These are phyloP conservation scores for Trogon surrucura DNA, from an alignment of 2,113 vertebrate genomes.

Conservation along the genomic window DNA sequence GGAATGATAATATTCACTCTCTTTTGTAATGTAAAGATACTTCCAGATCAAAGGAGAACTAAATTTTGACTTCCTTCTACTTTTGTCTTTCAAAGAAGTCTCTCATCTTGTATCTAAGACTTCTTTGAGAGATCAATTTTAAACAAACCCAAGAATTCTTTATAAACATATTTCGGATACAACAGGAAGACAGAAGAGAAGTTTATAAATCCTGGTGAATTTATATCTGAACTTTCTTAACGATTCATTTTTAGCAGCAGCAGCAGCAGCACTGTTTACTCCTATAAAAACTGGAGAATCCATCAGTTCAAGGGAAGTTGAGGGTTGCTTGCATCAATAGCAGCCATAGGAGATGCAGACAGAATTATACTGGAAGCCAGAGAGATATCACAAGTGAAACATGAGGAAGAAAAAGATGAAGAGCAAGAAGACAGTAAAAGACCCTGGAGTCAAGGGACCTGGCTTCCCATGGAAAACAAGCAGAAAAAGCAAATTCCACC, in stretches of 20 bases:
- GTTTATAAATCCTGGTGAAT: not conserved
- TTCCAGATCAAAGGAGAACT: not conserved
- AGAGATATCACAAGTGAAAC: not conserved
- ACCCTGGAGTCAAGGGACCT: not conserved
- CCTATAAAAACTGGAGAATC: not conserved
- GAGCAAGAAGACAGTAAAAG: not conserved
- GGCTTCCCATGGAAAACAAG: not conserved
- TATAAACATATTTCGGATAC: not conserved
- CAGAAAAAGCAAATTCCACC: not conserved
- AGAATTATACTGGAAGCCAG: not conserved
- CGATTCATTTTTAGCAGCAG: not conserved
- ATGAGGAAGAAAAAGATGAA: not conserved
- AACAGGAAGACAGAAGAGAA: not conserved
- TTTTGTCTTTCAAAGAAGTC: not conserved
- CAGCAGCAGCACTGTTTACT: not conserved
- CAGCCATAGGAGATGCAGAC: not conserved
- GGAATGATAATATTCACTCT: not conserved
- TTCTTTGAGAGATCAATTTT: not conserved
- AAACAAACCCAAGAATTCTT: not conserved
- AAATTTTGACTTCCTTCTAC: not conserved
- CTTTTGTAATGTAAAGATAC: not conserved
- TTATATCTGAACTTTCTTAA: not conserved
- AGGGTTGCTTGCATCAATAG: not conserved
- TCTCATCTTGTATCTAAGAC: not conserved
- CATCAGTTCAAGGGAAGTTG: not conserved